phyloP scores from a whole-genome alignment of 2,888 invertebrate genomes.

The Hirudinaria manillensis region DNA sequence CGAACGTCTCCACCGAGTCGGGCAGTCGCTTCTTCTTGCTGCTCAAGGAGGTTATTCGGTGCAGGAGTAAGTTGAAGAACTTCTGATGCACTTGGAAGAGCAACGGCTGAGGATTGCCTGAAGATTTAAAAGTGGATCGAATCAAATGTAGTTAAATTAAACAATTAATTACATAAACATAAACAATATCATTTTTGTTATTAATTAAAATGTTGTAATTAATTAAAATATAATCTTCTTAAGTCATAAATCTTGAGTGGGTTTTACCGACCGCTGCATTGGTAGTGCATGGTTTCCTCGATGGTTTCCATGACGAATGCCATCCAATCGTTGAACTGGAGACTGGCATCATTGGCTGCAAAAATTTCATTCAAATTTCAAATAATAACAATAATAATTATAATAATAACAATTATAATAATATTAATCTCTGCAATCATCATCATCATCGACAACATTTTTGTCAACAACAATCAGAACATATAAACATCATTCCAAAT shows the following conservation, averaged over 20 bases:
- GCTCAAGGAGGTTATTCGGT: neutral
- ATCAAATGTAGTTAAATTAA: neutral
- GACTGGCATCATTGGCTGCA: neutral
- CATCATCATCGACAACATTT: too few relatives aligned
- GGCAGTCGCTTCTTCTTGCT: constrained; percentile 18
- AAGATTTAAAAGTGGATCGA: too few relatives aligned
- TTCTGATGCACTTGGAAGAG: neutral
- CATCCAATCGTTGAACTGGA: constrained; percentile 8
- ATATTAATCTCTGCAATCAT: too few relatives aligned
- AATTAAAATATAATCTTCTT: too few relatives aligned
- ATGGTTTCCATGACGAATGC: neutral
- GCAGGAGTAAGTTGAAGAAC: constrained; percentile 6
- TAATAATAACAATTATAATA: too few relatives aligned
- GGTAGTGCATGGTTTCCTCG: constrained; percentile 12
- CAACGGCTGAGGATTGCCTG: constrained; percentile 12
- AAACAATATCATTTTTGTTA: neutral
- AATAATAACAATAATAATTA: too few relatives aligned
- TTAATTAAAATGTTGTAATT: too few relatives aligned
- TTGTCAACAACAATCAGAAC: too few relatives aligned
- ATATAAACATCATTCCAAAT: too few relatives aligned
- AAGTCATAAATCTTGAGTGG: too few relatives aligned
- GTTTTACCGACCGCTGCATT: neutral
- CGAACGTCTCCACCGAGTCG: neutral
- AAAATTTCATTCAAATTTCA: neutral
- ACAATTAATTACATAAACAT: neutral